A percentile compares a stretch with the other conserved stretches of the same genome.
Conservation (phyloP, 1,140 invertebrate species). For the Mesaphorura yosii region DNA sequence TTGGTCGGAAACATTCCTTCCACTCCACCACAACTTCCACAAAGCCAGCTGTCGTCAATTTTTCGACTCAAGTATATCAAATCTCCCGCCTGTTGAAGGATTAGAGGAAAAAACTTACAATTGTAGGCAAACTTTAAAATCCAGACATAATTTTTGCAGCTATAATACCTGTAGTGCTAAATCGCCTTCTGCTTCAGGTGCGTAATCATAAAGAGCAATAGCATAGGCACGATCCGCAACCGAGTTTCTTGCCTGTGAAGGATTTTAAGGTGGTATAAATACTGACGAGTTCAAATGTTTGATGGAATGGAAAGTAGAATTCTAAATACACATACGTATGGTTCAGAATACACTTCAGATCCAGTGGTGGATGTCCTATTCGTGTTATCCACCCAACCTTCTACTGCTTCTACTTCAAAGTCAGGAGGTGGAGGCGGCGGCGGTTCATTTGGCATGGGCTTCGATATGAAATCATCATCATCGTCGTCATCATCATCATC, state of each 20-base stretch:
- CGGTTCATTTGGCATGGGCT: slow-evolving; percentile 62
- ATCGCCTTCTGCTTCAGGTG: slow-evolving; percentile 55
- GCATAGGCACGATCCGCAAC: slow-evolving; percentile 46
- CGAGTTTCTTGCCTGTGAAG: slow-evolving; percentile 29
- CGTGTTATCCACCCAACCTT: not conserved
- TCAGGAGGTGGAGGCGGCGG: slow-evolving; percentile 54
- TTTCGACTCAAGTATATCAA: slow-evolving; percentile 52
- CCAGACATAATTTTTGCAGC: too few relatives aligned
- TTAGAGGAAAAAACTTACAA: not conserved
- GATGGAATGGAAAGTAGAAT: too few relatives aligned
- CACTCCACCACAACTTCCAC: slow-evolving; percentile 49
- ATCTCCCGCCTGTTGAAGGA: slow-evolving; percentile 48
- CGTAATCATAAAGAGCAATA: slow-evolving; percentile 61
- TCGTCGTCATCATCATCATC: slow-evolving; percentile 14
- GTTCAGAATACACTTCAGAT: not conserved
- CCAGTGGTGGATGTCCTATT: slow-evolving; percentile 31
- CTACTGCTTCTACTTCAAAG: slow-evolving; percentile 1
- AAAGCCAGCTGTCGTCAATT: slow-evolving; percentile 67
- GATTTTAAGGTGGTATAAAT: too few relatives aligned
- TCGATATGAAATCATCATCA: slow-evolving; percentile 39
- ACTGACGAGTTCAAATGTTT: too few relatives aligned
- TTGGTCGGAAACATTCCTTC: slow-evolving; percentile 70
- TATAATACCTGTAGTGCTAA: slow-evolving; percentile 54
- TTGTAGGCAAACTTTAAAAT: not conserved
- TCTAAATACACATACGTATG: not conserved